Conservation (phyloP, 2,797 vertebrate species). For the Oreortyx pictus region DNA sequence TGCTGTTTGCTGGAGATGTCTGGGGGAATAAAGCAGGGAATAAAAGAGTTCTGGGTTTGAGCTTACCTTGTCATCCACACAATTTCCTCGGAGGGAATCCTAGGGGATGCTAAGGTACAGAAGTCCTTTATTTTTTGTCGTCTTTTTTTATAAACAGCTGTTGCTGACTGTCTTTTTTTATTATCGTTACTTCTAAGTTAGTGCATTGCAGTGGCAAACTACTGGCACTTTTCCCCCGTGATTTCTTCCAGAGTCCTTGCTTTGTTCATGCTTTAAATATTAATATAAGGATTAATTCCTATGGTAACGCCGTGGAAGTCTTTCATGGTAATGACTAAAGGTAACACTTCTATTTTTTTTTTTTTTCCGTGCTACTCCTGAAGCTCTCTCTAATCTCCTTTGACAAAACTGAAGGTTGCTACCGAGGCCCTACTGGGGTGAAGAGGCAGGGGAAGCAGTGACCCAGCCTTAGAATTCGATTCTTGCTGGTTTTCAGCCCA, state of each 20-base stretch:
- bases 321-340: constrained; percentile 38
- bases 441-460: background rate
- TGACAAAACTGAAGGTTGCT: background rate
- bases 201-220: background rate
- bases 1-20: background rate
- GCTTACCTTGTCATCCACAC: background rate
- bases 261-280: constrained; percentile 46
- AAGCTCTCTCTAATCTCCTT: constrained; percentile 32
- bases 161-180: background rate
- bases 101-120: background rate
- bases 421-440: background rate
- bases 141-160: background rate
- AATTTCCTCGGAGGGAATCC: background rate
- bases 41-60: background rate
- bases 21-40: background rate
- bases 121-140: background rate
- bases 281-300: constrained; percentile 63
- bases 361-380: background rate
- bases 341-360: background rate
- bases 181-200: background rate
- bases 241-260: background rate
- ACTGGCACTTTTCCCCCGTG: background rate
- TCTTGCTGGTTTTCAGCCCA: constrained; percentile 32
- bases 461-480: constrained; percentile 7
- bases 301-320: constrained; percentile 25